Evolutionary conservation across 2,888 invertebrate species (phyloP).

Genomic region (Timema cristinae): DNA sequence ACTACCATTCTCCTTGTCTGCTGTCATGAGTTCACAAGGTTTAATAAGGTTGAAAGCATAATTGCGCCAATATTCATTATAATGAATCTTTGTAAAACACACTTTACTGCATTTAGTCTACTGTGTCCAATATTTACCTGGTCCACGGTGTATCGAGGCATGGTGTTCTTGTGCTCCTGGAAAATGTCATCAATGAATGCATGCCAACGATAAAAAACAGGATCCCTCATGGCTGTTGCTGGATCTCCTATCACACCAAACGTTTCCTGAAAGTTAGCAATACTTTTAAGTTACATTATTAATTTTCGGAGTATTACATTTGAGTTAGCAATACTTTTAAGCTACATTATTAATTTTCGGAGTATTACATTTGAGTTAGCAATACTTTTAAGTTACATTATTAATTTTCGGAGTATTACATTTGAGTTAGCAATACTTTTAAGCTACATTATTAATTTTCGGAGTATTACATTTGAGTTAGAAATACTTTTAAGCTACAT

Average conservation of each 20-base stretch:
- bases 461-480: too few species aligned
- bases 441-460: not conserved
- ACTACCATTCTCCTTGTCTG: too few species aligned
- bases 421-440: not conserved
- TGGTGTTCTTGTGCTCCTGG: conserved; percentile 39
- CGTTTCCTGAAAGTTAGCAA: conserved; percentile 36
- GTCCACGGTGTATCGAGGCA: conserved; percentile 38
- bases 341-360: not conserved
- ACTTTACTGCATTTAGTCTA: too few species aligned
- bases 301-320: too few species aligned
- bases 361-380: too few species aligned
- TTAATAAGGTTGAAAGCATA: too few species aligned
- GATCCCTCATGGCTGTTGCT: conserved; percentile 43
- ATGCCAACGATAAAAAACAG: conserved; percentile 43
- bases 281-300: not conserved
- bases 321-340: not conserved
- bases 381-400: not conserved
- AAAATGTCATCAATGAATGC: conserved; percentile 42
- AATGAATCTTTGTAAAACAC: too few species aligned
- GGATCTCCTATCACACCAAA: conserved; percentile 42
- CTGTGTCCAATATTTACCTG: conserved; percentile 17
- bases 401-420: too few species aligned
- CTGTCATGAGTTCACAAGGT: too few species aligned
- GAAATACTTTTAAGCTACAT: not conserved
- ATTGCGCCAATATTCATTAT: too few species aligned